Conservation (phyloP, 2,888 invertebrate genomes). For the Mythimna ferrago region DNA sequence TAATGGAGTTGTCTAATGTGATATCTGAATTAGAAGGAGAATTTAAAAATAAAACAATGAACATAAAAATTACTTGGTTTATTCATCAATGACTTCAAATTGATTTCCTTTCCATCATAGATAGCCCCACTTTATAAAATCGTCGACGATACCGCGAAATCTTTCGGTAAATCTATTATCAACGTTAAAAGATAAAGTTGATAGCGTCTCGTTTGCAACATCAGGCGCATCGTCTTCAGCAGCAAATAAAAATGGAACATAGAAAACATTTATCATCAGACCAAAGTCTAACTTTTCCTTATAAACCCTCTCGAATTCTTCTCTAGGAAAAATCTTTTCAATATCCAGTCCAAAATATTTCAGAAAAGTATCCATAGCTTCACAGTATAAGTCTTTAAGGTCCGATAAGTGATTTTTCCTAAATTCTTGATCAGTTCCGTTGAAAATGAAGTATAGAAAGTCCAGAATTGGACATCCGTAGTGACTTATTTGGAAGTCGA, state of each 20-base stretch:
- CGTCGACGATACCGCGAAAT: conserved; percentile 70
- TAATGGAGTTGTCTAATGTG: too few species aligned
- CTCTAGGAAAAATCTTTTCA: conserved; percentile 66
- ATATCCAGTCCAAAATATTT: conserved; percentile 70
- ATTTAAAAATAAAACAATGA: background rate
- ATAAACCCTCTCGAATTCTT: conserved; percentile 71
- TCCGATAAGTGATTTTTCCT: conserved; percentile 70
- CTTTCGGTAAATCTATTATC: conserved; percentile 65
- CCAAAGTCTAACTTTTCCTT: conserved; percentile 73
- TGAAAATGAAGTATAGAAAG: conserved; percentile 75
- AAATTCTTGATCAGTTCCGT: conserved; percentile 74
- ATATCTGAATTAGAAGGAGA: too few species aligned
- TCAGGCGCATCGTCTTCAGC: conserved; percentile 69
- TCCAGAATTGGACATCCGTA: conserved; percentile 75
- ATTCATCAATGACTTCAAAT: background rate
- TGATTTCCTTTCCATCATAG: conserved; percentile 17
- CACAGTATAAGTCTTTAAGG: conserved; percentile 73
- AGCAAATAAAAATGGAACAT: conserved; percentile 72
- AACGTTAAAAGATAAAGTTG: conserved; percentile 60
- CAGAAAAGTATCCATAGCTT: conserved; percentile 68
- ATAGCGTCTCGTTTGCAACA: conserved; percentile 55
- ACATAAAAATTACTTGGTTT: background rate
- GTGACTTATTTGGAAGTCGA: conserved; percentile 76
- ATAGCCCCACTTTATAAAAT: conserved; percentile 69
- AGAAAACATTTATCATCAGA: conserved; percentile 67